A percentile compares a stretch with the other conserved stretches of the same genome.
phyloP scores from a whole-genome alignment of 2,888 invertebrate genomes.

The Lordiphosa fenestrarum region DNA sequence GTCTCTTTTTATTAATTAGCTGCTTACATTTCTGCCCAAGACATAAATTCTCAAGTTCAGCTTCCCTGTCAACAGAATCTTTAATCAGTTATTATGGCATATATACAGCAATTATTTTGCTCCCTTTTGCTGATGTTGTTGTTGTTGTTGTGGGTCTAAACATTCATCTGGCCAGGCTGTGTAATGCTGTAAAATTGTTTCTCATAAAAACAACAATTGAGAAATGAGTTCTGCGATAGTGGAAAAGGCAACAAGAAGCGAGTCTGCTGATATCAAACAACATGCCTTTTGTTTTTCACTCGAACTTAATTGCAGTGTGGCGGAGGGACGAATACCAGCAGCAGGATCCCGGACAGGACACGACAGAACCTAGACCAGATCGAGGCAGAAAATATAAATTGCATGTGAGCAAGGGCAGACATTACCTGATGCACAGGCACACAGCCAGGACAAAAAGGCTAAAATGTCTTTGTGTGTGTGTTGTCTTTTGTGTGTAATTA shows the following conservation, averaged over 20 bases:
- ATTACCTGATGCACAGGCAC: conserved; percentile 56
- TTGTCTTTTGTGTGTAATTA: conserved; percentile 74
- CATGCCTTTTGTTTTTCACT: conserved; percentile 71
- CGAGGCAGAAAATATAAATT: conserved; percentile 65
- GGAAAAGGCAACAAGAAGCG: conserved; percentile 11
- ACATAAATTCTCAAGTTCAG: not conserved
- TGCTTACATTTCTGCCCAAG: not conserved
- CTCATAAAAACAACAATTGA: conserved; percentile 47
- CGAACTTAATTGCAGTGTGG: conserved; percentile 66
- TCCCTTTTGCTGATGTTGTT: conserved; percentile 11
- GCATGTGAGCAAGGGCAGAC: conserved; percentile 67
- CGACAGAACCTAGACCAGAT: conserved; percentile 11
- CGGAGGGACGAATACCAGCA: conserved; percentile 11
- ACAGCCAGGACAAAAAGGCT: conserved; percentile 24
- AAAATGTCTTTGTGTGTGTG: conserved; percentile 18
- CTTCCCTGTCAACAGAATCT: conserved; percentile 42
- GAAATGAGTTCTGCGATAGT: conserved; percentile 39
- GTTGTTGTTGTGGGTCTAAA: conserved; percentile 4
- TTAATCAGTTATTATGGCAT: conserved; percentile 63
- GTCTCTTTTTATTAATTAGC: no score
- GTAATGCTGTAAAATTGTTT: conserved; percentile 62
- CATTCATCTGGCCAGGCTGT: conserved; percentile 6
- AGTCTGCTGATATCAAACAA: conserved; percentile 64
- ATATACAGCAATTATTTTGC: conserved; percentile 25
- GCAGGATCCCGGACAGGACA: not conserved